phyloP scores from a whole-genome alignment of 2,113 vertebrate genomes.

The Agapornis roseicollis region DNA sequence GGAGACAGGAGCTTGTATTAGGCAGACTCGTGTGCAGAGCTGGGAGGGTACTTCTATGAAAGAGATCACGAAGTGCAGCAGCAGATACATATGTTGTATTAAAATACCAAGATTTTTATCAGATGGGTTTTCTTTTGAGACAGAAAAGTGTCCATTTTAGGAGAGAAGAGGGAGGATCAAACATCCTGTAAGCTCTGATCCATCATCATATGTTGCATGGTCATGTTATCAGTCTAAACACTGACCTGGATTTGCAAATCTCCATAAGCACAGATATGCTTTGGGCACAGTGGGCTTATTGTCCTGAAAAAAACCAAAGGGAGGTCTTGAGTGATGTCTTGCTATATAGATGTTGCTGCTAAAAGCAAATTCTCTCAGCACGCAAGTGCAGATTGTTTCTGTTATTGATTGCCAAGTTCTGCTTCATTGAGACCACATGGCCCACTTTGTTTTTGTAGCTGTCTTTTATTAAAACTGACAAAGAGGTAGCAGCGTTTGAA shows the following conservation, averaged over 20 bases:
- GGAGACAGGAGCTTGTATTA: background rate
- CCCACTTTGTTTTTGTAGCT: conserved; percentile 59
- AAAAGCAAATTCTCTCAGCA: conserved; percentile 44
- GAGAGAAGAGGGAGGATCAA: background rate
- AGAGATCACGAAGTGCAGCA: background rate
- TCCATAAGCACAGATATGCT: conserved; percentile 18
- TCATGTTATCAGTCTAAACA: conserved; percentile 11
- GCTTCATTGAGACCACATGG: conserved; percentile 65
- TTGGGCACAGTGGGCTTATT: conserved; percentile 43
- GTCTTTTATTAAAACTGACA: conserved; percentile 69
- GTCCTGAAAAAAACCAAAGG: conserved; percentile 28
- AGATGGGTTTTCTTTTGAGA: background rate
- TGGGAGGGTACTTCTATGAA: background rate
- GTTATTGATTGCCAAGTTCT: conserved; percentile 39
- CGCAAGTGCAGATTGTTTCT: conserved; percentile 45
- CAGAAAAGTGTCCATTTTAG: background rate
- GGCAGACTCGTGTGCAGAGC: background rate
- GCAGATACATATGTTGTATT: background rate
- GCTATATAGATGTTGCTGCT: conserved; percentile 35
- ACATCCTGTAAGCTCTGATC: background rate
- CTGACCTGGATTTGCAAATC: conserved; percentile 5
- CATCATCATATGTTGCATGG: background rate
- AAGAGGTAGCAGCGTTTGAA: conserved; percentile 47
- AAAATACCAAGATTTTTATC: background rate
- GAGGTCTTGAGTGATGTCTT: conserved; percentile 33